Percentiles rank a stretch among this genome's conserved stretches.
Conservation (phyloP, 1,140 invertebrate genomes). For the Habropoda laboriosa region DNA sequence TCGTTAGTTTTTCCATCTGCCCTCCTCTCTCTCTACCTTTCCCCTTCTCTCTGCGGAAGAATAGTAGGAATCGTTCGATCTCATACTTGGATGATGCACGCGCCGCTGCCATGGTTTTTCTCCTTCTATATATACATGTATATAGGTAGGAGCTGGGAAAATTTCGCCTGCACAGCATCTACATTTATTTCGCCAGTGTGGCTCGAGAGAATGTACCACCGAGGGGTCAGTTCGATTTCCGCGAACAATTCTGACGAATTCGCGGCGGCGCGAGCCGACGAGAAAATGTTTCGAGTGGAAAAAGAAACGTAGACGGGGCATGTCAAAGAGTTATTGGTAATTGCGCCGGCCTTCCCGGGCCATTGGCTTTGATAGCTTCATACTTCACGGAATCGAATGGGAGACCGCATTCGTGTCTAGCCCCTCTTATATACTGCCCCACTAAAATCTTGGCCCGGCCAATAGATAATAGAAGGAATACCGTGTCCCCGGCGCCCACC, state of each 20-base stretch:
- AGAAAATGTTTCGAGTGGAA: conserved; percentile 62
- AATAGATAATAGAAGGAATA: conserved; percentile 75
- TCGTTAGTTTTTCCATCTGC: not conserved
- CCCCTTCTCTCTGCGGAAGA: too few species aligned
- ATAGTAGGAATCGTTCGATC: not conserved
- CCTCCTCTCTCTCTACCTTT: not conserved
- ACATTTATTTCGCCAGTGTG: conserved; percentile 13
- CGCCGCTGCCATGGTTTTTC: not conserved
- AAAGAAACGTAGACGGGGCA: conserved; percentile 70
- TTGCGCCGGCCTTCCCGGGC: conserved; percentile 76
- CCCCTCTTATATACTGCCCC: conserved; percentile 71
- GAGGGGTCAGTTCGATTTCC: conserved; percentile 44
- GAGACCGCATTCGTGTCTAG: conserved; percentile 70
- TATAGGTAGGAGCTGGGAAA: too few species aligned
- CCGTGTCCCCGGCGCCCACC: conserved; percentile 2
- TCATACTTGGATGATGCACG: not conserved
- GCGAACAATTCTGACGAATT: conserved; percentile 43
- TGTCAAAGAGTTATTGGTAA: conserved; percentile 80
- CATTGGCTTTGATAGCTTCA: conserved; percentile 81
- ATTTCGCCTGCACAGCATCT: conserved; percentile 6
- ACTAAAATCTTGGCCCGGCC: conserved; percentile 76
- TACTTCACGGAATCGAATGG: conserved; percentile 80
- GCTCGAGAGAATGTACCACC: not conserved
- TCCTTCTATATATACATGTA: too few species aligned
- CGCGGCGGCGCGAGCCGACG: not conserved